Evolutionary conservation across 2,113 vertebrate genomes (phyloP), one percentile per base, ranked within the genome.

Genomic region (Halichoeres trimaculatus): DNA sequence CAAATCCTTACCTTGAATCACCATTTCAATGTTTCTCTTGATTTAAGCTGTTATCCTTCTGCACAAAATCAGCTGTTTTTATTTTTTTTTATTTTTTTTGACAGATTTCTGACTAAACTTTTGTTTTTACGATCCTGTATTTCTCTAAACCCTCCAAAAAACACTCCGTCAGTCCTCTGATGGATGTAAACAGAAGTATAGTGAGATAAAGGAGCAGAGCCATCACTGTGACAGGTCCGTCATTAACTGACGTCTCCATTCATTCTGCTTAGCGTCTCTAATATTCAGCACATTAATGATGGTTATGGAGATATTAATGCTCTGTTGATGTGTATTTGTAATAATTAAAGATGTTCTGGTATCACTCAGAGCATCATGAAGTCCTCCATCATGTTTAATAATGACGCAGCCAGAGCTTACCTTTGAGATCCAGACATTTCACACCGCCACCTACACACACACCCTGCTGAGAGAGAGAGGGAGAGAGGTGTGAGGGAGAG

Each of bases 361-460:
- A 48, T 48, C 45, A 48, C 19, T 48, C 43, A 47, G 17, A 8
- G 43, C 43, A 6, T 74, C 53, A 53, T 64, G 41, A 67, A 77
- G 65, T 69, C 80, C 58, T 81, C 74, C 75, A 23, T 84, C 84
- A 74, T 59, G 66, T 74, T 80, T 85, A 74, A 76, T 82, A 62
- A 80, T 76, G 76, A 84, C 50, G 34, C 60, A 85, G 70, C 12
- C 83, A 73, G 26, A 54, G 73, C 93, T 91, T 91, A 94, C 94
- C 94, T 88, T 88, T 87, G 68, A 94, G 89, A 89, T 94, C 93
- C 88, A 94, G 90, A 85, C 90, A 86, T 74, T 82, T 71, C 77
- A 91, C 78, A 85, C 90, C 82, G 66, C 85, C 86, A 60, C 85
- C 82, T 77, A 88, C 80, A 84, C 85, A 88, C 36, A 65, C 86